Percentiles rank a stretch among this genome's conserved stretches.
These are phyloP conservation scores for Polydrusus cervinus DNA, from an alignment of 2,888 invertebrate species.

Conservation along the genomic window DNA sequence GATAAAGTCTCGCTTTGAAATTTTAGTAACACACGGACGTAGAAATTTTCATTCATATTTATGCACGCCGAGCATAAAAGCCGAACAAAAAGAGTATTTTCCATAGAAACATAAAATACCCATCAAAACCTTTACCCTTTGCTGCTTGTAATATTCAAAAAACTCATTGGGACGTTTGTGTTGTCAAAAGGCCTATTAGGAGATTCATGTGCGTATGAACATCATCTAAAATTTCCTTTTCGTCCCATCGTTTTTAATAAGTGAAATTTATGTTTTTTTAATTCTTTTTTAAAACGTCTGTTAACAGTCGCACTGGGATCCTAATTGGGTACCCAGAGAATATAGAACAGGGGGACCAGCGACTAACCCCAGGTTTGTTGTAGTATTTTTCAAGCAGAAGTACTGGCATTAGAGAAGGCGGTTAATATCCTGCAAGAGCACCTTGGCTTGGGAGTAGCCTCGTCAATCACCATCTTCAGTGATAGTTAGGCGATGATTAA, in stretches of 20 bases:
- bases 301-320: no score
- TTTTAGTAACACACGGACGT: conserved; percentile 16
- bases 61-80: conserved; percentile 12
- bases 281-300: no score
- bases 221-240: conserved; percentile 9
- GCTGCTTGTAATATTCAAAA: conserved; percentile 13
- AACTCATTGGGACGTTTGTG: conserved; percentile 25
- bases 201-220: neutral
- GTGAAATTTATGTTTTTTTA: neutral
- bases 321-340: no score
- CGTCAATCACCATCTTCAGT: no score
- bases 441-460: no score
- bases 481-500: no score
- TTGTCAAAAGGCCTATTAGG: conserved; percentile 5
- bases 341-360: no score
- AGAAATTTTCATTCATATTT: conserved; percentile 9
- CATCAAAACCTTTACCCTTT: conserved; percentile 34
- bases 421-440: no score
- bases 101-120: conserved; percentile 31
- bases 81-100: conserved; percentile 7
- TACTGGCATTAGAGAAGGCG: no score
- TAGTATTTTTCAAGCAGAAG: no score
- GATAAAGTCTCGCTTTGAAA: conserved; percentile 16
- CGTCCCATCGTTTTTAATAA: neutral
- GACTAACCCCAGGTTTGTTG: no score